phyloP scores from a whole-genome alignment of 1,140 invertebrate species.

The Cydia strobilella region DNA sequence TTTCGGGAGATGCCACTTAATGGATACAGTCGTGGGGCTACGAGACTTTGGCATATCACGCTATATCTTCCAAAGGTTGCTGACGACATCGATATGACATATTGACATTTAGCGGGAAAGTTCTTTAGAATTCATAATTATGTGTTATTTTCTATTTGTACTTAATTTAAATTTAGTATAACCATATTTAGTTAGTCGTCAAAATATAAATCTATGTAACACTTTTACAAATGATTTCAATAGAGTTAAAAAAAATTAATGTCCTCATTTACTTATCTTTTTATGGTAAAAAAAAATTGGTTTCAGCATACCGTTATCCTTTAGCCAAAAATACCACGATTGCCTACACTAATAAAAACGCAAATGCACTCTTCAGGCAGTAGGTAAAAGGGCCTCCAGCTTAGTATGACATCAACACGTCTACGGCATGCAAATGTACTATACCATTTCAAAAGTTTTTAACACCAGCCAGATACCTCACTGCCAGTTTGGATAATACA shows the following conservation, averaged over 20 bases:
- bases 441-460: neutral
- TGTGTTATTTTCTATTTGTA: too few relatives aligned
- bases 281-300: too few relatives aligned
- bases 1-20: constrained; percentile 17
- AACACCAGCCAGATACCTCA: neutral
- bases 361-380: neutral
- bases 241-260: too few relatives aligned
- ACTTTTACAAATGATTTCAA: too few relatives aligned
- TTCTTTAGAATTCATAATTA: neutral
- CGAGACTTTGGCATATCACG: constrained; percentile 28
- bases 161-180: neutral
- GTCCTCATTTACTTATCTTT: too few relatives aligned
- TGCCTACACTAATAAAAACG: neutral
- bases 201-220: too few relatives aligned
- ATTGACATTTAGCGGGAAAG: constrained; percentile 20
- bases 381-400: neutral
- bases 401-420: neutral
- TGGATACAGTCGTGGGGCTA: constrained; percentile 2
- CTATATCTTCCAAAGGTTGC: constrained; percentile 22
- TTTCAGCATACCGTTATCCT: too few relatives aligned
- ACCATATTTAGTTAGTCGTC: neutral
- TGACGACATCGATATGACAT: constrained; percentile 24
- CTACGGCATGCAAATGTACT: neutral
- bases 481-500: neutral
- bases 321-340: too few relatives aligned